Percentiles rank a stretch among this genome's conserved stretches.
These are phyloP conservation scores for Cantharis nigra DNA, from an alignment of 2,888 invertebrate species.

Conservation along the genomic window DNA sequence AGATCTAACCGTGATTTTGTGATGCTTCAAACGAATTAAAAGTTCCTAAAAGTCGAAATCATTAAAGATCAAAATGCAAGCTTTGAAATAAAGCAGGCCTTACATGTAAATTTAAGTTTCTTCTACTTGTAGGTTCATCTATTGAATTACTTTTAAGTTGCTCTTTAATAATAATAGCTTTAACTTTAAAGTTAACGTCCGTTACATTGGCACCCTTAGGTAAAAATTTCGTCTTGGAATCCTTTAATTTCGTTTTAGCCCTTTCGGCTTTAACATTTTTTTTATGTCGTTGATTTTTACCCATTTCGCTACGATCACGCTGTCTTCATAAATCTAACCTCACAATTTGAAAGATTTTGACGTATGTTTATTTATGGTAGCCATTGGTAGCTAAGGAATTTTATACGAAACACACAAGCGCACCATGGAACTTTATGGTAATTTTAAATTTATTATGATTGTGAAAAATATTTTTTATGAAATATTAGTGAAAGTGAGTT, in stretches of 20 bases:
- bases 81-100: conserved; percentile 23
- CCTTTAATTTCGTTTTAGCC: conserved; percentile 85
- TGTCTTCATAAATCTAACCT: neutral
- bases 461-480: too few species aligned
- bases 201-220: conserved; percentile 90
- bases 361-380: neutral
- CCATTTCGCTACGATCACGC: conserved; percentile 52
- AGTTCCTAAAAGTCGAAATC: conserved; percentile 10
- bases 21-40: conserved; percentile 68
- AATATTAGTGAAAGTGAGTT: too few species aligned
- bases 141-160: conserved; percentile 66
- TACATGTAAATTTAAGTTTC: conserved; percentile 72
- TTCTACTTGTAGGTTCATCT: conserved; percentile 65
- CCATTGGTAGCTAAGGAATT: neutral
- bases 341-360: neutral
- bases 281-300: conserved; percentile 62
- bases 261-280: conserved; percentile 65
- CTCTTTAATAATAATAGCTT: conserved; percentile 81
- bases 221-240: conserved; percentile 66
- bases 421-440: too few species aligned
- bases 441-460: too few species aligned
- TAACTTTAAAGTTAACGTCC: conserved; percentile 85
- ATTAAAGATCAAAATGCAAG: neutral
- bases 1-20: conserved; percentile 70
- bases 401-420: too few species aligned